phyloP scores from a whole-genome alignment of 2,888 invertebrate species.

The Xestia xanthographa region DNA sequence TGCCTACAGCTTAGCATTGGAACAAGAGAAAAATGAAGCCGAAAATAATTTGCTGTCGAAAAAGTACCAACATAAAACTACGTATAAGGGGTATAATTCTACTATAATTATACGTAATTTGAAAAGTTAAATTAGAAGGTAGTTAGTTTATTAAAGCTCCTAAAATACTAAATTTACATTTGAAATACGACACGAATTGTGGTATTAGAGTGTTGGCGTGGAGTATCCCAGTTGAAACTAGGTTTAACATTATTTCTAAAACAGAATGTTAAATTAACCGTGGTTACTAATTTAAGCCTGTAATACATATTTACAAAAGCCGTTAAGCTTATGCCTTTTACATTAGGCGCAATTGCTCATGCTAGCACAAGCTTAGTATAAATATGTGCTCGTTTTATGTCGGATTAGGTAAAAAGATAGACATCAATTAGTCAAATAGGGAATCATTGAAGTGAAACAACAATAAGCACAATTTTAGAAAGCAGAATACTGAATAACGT shows the following conservation, averaged over 20 bases:
- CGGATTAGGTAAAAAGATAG: neutral
- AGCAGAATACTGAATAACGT: neutral
- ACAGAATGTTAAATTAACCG: conserved; percentile 51
- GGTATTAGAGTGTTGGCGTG: conserved; percentile 34
- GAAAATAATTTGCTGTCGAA: neutral
- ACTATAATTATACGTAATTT: conserved; percentile 39
- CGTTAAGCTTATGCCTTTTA: conserved; percentile 39
- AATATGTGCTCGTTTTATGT: conserved; percentile 2
- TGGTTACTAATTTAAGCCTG: conserved; percentile 43
- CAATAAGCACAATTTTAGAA: neutral
- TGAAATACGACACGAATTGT: conserved; percentile 46
- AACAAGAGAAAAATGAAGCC: neutral
- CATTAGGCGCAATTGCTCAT: conserved; percentile 12
- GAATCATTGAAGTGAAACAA: neutral
- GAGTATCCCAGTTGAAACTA: conserved; percentile 50
- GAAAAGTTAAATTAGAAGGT: conserved; percentile 42
- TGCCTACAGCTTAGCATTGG: neutral
- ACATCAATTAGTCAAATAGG: neutral
- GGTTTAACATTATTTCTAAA: conserved; percentile 52
- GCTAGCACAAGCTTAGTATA: conserved; percentile 15
- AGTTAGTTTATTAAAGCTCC: conserved; percentile 41
- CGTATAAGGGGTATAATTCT: neutral
- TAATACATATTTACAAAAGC: conserved; percentile 46
- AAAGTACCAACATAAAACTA: conserved; percentile 21
- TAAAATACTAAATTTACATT: conserved; percentile 46